Conservation (phyloP, 2,888 invertebrate species). For the Eumacrocentrus americanus region DNA sequence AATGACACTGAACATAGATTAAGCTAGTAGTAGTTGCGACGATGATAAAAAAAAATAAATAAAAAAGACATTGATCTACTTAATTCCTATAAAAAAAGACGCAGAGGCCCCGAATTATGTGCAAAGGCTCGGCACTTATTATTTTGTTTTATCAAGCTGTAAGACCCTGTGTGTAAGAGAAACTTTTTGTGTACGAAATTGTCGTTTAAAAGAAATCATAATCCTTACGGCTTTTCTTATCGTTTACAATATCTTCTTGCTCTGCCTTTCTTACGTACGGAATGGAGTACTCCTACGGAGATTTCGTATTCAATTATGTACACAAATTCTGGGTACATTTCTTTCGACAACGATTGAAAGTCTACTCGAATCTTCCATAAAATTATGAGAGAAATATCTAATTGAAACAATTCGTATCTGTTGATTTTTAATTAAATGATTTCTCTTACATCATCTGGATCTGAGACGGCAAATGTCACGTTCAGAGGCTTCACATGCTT, state of each 20-base stretch:
- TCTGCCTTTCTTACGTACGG: conserved; percentile 40
- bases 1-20: background rate
- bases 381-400: conserved; percentile 17
- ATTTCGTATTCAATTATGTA: conserved; percentile 33
- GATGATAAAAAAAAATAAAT: conserved; percentile 25
- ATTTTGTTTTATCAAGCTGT: background rate
- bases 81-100: background rate
- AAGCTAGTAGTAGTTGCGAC: background rate
- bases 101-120: conserved; percentile 1
- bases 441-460: conserved; percentile 78
- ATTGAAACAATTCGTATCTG: background rate
- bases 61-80: conserved; percentile 18
- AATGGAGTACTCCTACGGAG: conserved; percentile 41
- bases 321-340: background rate
- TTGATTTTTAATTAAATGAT: background rate
- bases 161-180: conserved; percentile 1
- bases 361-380: too few relatives aligned
- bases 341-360: background rate
- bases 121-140: conserved; percentile 1
- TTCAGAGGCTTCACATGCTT: conserved; percentile 83
- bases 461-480: conserved; percentile 86
- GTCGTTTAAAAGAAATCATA: conserved; percentile 13
- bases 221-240: conserved; percentile 43
- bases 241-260: conserved; percentile 39
- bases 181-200: background rate